phyloP scores from a whole-genome alignment of 2,797 vertebrate genomes.

The Artibeus jamaicensis region DNA sequence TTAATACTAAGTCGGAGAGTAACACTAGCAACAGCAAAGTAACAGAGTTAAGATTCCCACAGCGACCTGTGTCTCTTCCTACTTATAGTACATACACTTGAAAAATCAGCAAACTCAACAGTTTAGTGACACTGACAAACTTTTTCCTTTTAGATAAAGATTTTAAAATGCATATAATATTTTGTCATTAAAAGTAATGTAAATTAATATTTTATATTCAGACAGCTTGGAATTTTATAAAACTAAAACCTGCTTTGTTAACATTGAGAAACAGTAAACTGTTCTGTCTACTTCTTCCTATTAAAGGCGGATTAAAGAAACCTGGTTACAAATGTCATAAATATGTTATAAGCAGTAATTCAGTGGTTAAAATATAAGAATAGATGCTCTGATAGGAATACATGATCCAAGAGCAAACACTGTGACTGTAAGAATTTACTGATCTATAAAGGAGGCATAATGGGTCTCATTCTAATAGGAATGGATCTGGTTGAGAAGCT shows the following conservation, averaged over 20 bases:
- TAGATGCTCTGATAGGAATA: neutral
- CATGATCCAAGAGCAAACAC: neutral
- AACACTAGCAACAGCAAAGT: conserved; percentile 23
- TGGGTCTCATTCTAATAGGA: neutral
- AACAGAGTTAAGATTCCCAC: neutral
- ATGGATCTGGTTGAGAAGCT: neutral
- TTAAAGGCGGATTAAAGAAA: conserved; percentile 15
- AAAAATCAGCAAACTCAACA: neutral
- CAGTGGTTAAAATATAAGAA: neutral
- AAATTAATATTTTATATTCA: neutral
- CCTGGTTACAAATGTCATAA: neutral
- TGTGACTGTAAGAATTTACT: neutral
- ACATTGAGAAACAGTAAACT: neutral
- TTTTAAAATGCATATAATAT: neutral
- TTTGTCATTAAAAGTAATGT: neutral
- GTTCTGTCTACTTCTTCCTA: neutral
- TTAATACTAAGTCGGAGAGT: conserved; percentile 13
- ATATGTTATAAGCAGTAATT: neutral
- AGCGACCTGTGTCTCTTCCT: neutral
- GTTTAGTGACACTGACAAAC: neutral
- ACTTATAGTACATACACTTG: neutral
- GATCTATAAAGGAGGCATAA: neutral
- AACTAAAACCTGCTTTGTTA: conserved; percentile 20
- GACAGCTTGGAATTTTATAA: neutral
- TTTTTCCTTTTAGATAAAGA: neutral